A percentile compares a stretch with the other conserved stretches of the same genome.
These are phyloP conservation scores for Phyllotis vaccarum DNA, from an alignment of 2,797 vertebrate species.

Conservation along the genomic window DNA sequence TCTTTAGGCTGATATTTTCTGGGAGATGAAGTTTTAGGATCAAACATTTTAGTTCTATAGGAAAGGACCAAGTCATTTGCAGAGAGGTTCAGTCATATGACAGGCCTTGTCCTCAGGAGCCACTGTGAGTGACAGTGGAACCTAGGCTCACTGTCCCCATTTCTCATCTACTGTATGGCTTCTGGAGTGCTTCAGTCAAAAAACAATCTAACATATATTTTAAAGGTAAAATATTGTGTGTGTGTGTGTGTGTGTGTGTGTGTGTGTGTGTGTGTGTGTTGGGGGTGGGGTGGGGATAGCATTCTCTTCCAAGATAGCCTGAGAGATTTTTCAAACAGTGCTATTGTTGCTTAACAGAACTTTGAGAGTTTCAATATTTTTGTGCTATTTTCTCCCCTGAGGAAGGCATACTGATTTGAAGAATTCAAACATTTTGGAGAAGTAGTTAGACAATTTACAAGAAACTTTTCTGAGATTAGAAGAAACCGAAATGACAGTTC, in stretches of 20 bases:
- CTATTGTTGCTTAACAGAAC: neutral
- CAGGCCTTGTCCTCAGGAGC: neutral
- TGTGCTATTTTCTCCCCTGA: neutral
- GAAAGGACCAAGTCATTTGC: neutral
- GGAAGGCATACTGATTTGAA: slow-evolving; percentile 10
- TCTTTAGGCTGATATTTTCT: neutral
- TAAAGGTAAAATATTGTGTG: neutral
- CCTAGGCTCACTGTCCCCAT: neutral
- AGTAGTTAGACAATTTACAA: neutral
- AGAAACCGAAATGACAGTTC: neutral
- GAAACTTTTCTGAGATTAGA: neutral
- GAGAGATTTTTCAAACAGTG: slow-evolving; percentile 7
- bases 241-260: no score
- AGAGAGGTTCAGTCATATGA: neutral
- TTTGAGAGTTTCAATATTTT: neutral
- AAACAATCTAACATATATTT: neutral
- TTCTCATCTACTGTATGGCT: neutral
- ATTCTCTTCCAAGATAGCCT: neutral
- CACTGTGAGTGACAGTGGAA: neutral
- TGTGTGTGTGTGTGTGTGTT: no score
- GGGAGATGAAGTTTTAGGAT: neutral
- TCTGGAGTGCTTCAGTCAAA: neutral
- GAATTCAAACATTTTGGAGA: slow-evolving; percentile 1
- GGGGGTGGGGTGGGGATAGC: neutral
- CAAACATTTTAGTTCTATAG: neutral